phyloP scores from a whole-genome alignment of 1,140 invertebrate genomes.

The Tribolium madens region DNA sequence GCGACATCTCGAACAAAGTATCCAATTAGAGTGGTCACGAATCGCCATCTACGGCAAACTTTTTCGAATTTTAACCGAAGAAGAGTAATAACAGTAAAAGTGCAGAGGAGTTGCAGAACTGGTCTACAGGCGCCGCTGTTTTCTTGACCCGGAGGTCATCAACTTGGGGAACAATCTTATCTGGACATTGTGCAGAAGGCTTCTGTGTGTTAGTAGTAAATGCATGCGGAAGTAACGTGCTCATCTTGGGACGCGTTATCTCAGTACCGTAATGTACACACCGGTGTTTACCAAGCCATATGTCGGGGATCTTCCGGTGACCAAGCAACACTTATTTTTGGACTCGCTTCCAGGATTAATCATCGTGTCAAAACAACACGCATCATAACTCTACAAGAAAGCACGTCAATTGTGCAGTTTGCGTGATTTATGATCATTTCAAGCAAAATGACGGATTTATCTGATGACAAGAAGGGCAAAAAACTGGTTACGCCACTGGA shows the following conservation, averaged over 20 bases:
- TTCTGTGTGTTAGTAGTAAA: conserved; percentile 34
- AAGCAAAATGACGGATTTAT: background rate
- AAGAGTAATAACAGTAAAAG: conserved; percentile 25
- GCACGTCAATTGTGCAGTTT: background rate
- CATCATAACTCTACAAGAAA: background rate
- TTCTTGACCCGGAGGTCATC: conserved; percentile 18
- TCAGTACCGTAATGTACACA: conserved; percentile 22
- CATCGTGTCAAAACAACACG: background rate
- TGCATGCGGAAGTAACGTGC: conserved; percentile 23
- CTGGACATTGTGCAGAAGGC: conserved; percentile 34
- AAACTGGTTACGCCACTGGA: background rate
- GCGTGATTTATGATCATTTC: background rate
- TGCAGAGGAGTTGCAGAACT: conserved; percentile 33
- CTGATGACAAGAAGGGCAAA: background rate
- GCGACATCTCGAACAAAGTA: conserved; percentile 15
- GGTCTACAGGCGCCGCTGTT: conserved; percentile 23
- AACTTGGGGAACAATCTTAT: conserved; percentile 13
- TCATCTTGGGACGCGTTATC: conserved; percentile 5
- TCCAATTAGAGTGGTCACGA: conserved; percentile 24
- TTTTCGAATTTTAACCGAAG: conserved; percentile 7
- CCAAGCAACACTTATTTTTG: background rate
- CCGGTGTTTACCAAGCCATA: background rate
- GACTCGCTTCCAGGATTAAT: background rate
- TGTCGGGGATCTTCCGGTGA: conserved; percentile 4
- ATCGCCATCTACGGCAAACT: conserved; percentile 1